phyloP scores from a whole-genome alignment of 2,797 vertebrate genomes.

The Lerista edwardsae region DNA sequence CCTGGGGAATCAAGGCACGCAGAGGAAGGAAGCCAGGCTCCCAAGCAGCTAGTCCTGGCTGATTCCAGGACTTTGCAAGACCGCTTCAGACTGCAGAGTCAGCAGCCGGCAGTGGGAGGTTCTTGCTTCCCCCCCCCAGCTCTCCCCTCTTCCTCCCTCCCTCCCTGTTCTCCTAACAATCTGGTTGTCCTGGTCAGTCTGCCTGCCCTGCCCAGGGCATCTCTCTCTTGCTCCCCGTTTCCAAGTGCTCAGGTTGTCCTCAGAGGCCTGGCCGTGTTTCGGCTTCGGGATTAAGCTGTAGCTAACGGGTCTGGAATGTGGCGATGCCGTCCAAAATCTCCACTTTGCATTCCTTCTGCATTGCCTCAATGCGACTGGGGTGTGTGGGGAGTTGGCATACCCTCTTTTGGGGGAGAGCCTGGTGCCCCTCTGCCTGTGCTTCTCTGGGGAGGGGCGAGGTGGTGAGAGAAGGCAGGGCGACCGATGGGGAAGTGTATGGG shows the following conservation, averaged over 20 bases:
- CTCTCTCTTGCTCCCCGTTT: background rate
- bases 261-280: background rate
- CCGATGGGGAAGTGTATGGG: background rate
- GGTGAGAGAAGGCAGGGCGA: background rate
- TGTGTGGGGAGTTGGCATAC: background rate
- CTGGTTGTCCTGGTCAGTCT: background rate
- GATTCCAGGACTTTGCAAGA: background rate
- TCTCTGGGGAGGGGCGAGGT: no score
- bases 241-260: background rate
- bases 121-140: background rate
- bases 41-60: background rate
- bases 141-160: background rate
- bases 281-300: background rate
- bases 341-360: background rate
- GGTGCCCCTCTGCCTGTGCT: no score
- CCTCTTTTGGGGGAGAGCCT: background rate
- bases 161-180: background rate
- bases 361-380: background rate
- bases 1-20: background rate
- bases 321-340: background rate
- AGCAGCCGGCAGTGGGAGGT: background rate
- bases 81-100: background rate
- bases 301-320: constrained; percentile 18
- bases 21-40: background rate
- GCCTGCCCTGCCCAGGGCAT: no score